Evolutionary conservation across 1,140 invertebrate genomes (phyloP).

Genomic region (Zaprionus vittiger): DNA sequence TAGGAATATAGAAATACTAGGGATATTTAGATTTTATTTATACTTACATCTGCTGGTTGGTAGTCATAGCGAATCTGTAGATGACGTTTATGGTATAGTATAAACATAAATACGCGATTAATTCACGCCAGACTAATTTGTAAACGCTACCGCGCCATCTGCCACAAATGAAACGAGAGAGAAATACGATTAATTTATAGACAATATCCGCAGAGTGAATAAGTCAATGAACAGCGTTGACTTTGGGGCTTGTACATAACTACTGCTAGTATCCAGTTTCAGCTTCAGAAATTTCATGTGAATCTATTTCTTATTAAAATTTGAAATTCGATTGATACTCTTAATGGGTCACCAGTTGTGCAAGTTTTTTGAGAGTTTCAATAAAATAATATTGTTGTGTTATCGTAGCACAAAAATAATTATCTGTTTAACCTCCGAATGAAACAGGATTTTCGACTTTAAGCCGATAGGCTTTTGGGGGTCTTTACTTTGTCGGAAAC

Average conservation of each 20-base stretch:
- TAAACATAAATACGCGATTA: conserved; percentile 93
- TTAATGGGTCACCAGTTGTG: conserved; percentile 56
- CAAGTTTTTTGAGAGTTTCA: conserved; percentile 52
- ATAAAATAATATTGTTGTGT: conserved; percentile 52
- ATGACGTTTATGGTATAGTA: conserved; percentile 95
- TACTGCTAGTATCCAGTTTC: conserved; percentile 30
- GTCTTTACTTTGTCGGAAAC: conserved; percentile 48
- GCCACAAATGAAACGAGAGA: conserved; percentile 18
- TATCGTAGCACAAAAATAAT: conserved; percentile 50
- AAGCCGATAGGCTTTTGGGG: conserved; percentile 14
- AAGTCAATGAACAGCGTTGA: conserved; percentile 14
- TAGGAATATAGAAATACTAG: not conserved
- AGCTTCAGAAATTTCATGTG: conserved; percentile 17
- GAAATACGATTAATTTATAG: conserved; percentile 20
- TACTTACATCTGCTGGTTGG: conserved; percentile 92
- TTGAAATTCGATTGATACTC: conserved; percentile 31
- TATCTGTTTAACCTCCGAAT: conserved; percentile 61
- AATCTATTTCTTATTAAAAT: conserved; percentile 31
- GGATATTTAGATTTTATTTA: not conserved
- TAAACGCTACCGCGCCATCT: conserved; percentile 99
- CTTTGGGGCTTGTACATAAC: conserved; percentile 43
- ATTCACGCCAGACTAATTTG: conserved; percentile 97
- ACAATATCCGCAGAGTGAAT: not conserved
- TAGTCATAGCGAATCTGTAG: conserved; percentile 94
- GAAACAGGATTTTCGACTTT: conserved; percentile 45